Base-by-base conservation (phyloP, 2,888 invertebrate species). In the Drosophila pseudotakahashii region DNA sequence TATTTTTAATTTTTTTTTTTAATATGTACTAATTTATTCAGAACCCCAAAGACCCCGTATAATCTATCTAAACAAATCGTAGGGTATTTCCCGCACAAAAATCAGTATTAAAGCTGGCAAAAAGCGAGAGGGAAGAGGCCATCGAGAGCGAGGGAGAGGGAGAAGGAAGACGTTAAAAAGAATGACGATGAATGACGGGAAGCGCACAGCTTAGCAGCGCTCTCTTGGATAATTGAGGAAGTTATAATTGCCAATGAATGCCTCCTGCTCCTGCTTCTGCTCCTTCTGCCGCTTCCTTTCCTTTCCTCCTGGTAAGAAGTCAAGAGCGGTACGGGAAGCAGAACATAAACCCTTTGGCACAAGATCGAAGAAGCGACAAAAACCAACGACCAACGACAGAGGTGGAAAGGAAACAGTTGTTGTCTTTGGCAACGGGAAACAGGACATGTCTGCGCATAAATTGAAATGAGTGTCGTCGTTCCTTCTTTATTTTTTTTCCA, bases 221-320 rank as follows among this genome's bases (percentile, higher is more conserved):
- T 80, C 79, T 80, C 76, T 73, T 79, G 88, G 81, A 89, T 91
- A 91, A 91, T 91, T 91, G 91, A 91, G 91, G 91, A 91, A 91
- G 91, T 90, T 89, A 91, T 91, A 91, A 85, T 85, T 85, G 84
- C 84, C 84, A 88, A 85, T 85, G 84, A 77, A 77, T 73, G 73
- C 76, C 64, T 53, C 58, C 41, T 52, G 30, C 60, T 30, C 26
- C 50, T 13, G 23, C 19, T 10, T 45, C 68, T 39, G 51, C 19
- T 51, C 23, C 73, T 16, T 3, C 44, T 42, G 9, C 14, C 7
- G 3, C 42, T 7, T 9, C 44, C 5, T 13, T 44, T 7, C 23
- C 26, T n/a, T n/a, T 19, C 11, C 39, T 69, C 63, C 71, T 51
- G 37, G 32, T n/a, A 14, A 60, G 62, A 76, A 81, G 78, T 76